phyloP scores from a whole-genome alignment of 1,140 invertebrate genomes.

The Cotesia vestalis region DNA sequence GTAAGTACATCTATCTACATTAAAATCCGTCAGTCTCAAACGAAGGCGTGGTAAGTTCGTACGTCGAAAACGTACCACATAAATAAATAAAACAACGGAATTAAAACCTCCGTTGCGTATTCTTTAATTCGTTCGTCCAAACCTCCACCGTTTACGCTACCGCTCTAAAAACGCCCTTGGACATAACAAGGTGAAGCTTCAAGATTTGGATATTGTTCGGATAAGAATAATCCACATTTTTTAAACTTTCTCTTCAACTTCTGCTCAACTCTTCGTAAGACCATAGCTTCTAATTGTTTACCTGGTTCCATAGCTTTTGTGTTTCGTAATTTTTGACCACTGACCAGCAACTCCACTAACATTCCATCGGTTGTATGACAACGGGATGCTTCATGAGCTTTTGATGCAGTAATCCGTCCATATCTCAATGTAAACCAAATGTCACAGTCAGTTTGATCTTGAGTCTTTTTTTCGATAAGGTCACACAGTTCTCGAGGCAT shows the following conservation, averaged over 20 bases:
- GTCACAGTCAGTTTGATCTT: neutral
- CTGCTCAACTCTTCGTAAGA: neutral
- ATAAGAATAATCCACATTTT: conserved; percentile 2
- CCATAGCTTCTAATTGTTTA: neutral
- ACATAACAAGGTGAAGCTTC: conserved; percentile 6
- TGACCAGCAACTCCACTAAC: neutral
- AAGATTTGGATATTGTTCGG: conserved; percentile 5
- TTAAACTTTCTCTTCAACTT: neutral
- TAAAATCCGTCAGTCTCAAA: too few species aligned
- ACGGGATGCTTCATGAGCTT: neutral
- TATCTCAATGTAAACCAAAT: neutral
- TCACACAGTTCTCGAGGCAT: neutral
- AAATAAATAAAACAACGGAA: too few species aligned
- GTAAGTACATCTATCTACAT: too few species aligned
- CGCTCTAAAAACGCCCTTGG: too few species aligned
- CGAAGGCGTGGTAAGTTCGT: too few species aligned
- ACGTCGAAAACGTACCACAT: too few species aligned
- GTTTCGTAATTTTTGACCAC: neutral
- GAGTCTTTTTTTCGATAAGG: neutral
- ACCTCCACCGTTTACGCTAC: too few species aligned
- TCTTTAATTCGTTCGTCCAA: too few species aligned
- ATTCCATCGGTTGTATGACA: neutral
- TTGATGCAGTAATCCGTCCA: neutral
- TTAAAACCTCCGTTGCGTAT: too few species aligned
- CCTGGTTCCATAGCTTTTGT: neutral